Evolutionary conservation across 2,797 vertebrate genomes (phyloP), one percentile per base, ranked within the genome.

Genomic region (Potorous gilbertii): DNA sequence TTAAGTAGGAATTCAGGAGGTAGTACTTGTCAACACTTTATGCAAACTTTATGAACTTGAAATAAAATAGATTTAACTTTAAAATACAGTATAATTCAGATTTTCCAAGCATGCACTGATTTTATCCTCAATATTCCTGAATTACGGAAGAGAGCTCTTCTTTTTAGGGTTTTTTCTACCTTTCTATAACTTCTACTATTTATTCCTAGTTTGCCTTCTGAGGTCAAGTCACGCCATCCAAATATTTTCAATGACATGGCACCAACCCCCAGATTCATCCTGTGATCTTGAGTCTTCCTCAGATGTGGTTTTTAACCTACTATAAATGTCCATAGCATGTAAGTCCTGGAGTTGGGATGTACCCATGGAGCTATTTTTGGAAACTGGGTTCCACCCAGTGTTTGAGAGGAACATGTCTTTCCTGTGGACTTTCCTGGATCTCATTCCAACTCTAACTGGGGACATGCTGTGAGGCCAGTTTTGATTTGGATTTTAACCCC

Each of bases 371-470:
- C 40, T 81, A 81, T 81, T 81, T 81, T 81, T 46, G 40, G 74
- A 81, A 81, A 81, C 74, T 81, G 74, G 74, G 74, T 81, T 81
- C 74, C 74, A 81, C 74, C 74, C 74, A 81, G 74, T 81, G 21
- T 81, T 81, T 81, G 74, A 46, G 40, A 81, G 74, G 74, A 81
- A 81, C n/a, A 46, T 81, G 74, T 81, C 74, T 81, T 81, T 81
- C 74, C 74, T 46, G 18, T 11, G 40, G 74, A 46, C 74, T 46
- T 81, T 81, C 40, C 74, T 81, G 74, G 74, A 46, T 81, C 74
- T 81, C 40, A 81, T 81, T 21, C 40, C 40, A 81, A 81, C 40
- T 81, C 74, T 40, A 81, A 46, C 66, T 46, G 74, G 74, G 74
- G 74, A 81, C 40, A 27, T 27, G 21, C 74, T 46, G 40, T 46